A percentile compares a stretch with the other conserved stretches of the same genome.
These are phyloP conservation scores for Mormyrops boulengeri DNA, from an alignment of 2,797 vertebrate species.

Conservation along the genomic window DNA sequence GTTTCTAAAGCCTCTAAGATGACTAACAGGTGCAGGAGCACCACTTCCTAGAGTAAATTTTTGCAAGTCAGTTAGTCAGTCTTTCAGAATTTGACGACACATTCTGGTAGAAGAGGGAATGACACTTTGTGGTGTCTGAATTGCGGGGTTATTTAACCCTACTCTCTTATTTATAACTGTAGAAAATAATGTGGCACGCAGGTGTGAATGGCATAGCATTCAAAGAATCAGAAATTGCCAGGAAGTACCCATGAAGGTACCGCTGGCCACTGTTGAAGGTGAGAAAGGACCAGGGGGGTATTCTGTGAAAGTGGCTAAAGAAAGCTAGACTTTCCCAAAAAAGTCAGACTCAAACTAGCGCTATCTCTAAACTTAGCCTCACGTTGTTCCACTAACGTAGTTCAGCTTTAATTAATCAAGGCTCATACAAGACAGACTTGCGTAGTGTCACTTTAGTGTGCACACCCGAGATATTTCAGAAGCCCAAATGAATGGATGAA, in stretches of 20 bases:
- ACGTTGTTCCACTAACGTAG: neutral
- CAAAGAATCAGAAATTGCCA: neutral
- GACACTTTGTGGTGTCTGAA: neutral
- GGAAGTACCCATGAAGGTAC: neutral
- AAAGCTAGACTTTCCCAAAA: neutral
- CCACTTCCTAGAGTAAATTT: neutral
- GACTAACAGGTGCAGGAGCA: neutral
- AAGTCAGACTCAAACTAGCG: neutral
- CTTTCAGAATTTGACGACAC: neutral
- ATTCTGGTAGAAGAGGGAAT: neutral
- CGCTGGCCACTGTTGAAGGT: neutral
- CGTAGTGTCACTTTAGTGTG: neutral
- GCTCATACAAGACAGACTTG: neutral
- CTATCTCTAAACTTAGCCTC: neutral
- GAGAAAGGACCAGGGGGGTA: neutral
- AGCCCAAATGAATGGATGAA: neutral
- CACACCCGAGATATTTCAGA: neutral
- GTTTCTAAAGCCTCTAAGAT: neutral
- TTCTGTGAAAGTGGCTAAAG: neutral
- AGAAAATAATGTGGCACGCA: neutral
- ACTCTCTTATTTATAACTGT: neutral
- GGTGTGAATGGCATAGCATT: neutral
- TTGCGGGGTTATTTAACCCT: neutral
- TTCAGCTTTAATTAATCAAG: neutral
- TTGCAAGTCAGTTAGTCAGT: neutral